Base-by-base conservation (phyloP, 2,113 vertebrate species). In the Otolemur garnettii region DNA sequence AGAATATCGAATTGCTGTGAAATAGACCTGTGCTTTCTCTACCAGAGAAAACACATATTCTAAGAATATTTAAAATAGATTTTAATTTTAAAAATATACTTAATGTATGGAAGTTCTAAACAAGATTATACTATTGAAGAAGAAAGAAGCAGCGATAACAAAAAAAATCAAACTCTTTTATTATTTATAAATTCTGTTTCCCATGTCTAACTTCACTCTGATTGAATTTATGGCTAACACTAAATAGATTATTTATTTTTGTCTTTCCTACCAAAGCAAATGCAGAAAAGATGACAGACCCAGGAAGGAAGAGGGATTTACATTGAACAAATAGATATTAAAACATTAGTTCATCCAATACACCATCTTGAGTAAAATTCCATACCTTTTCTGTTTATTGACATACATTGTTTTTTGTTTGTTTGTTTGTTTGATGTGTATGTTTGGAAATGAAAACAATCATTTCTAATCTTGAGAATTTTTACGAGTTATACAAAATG, bases 1-100 rank as follows among this genome's bases (percentile, higher is more conserved):
- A 88, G n/a, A 93, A 77, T 93, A 80, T 59, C 83, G 42, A 33
- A 88, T 84, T 80, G 89, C 57, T 91, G 4, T 82, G 55, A 95
- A 94, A 91, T 30, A 82, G 38, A 57, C 7, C 35, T 55, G 12
- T 38, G 11, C 24, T 88, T 93, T 96, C 53, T 90, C 28, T 14
- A 88, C 38, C 14, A 78, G 18, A 90, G 28, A 94, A 80, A 9
- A 59, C 2, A 60, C 4, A n/a, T 22, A 62, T 89, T 72, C 33
- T 22, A 55, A 75, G 19, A 72, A 15, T 14, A 26, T 62, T 64
- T 64, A 93, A 96, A 85, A 17, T 33, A 21, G 13, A 77, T 79
- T 85, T 90, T 66, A 17, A 28, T 17, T 57, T 92, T 14, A 66
- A 77, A 88, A 60, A 64, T 45, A 87, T 8, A 14, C 19, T 42